phyloP scores from a whole-genome alignment of 2,888 invertebrate genomes.

The Yponomeuta malinellus region DNA sequence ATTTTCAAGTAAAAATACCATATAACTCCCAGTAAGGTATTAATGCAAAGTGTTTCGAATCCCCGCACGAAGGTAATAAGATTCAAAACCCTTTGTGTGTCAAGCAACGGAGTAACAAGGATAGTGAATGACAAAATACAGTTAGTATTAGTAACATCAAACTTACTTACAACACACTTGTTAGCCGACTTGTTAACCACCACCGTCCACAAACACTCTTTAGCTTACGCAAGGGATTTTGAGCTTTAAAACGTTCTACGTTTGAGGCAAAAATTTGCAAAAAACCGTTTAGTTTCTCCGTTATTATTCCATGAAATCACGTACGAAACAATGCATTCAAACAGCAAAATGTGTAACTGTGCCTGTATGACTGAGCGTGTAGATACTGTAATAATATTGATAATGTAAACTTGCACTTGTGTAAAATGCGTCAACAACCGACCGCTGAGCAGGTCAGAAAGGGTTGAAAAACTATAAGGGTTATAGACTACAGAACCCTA shows the following conservation, averaged over 20 bases:
- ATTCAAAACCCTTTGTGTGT: neutral
- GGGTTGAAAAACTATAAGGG: too few relatives aligned
- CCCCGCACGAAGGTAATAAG: neutral
- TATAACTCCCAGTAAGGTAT: neutral
- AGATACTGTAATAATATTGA: neutral
- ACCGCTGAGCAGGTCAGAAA: too few relatives aligned
- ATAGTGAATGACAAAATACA: slow-evolving; percentile 6
- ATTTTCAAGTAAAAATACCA: neutral
- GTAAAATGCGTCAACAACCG: neutral
- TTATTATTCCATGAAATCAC: slow-evolving; percentile 17
- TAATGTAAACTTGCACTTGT: neutral
- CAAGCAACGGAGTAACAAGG: slow-evolving; percentile 2
- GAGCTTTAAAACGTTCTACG: neutral
- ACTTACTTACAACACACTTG: slow-evolving; percentile 66
- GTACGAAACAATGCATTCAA: slow-evolving; percentile 13
- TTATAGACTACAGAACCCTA: too few relatives aligned
- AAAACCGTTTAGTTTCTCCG: slow-evolving; percentile 11
- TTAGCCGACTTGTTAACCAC: slow-evolving; percentile 50
- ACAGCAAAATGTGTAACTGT: slow-evolving; percentile 23
- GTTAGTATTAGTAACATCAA: slow-evolving; percentile 54
- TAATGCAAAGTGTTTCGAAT: neutral
- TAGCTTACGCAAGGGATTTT: neutral
- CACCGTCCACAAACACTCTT: slow-evolving; percentile 44
- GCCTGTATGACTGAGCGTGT: slow-evolving; percentile 48
- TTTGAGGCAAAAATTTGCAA: slow-evolving; percentile 8